phyloP scores from a whole-genome alignment of 1,140 invertebrate species.

The Chrysomallon squamiferum region DNA sequence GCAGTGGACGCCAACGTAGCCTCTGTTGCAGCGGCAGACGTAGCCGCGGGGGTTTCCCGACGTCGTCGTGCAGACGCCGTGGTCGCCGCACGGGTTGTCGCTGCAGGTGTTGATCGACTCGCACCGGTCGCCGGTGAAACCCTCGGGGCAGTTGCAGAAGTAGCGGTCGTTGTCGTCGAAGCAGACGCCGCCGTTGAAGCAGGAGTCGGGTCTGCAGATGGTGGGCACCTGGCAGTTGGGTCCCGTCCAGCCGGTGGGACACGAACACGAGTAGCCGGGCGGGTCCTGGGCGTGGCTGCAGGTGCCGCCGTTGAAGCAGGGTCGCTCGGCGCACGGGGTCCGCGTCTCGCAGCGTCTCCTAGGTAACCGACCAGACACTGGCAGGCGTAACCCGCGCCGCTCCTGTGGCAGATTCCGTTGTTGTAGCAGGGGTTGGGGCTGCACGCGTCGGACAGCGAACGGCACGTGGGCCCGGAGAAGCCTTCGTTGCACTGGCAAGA shows the following conservation, averaged over 20 bases:
- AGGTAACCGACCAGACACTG: constrained; percentile 6
- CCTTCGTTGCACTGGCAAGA: constrained; percentile 1
- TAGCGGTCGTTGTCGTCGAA: not conserved
- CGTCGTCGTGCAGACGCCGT: not conserved
- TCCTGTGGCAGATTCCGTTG: not conserved
- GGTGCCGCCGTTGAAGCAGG: constrained; percentile 2
- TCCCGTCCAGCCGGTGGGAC: too few relatives aligned
- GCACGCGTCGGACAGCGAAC: constrained; percentile 1
- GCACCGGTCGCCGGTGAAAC: constrained; percentile 54
- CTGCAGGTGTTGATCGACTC: constrained; percentile 43
- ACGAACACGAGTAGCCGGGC: not conserved
- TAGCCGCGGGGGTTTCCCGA: not conserved
- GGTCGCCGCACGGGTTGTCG: not conserved
- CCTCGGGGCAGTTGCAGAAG: constrained; percentile 66
- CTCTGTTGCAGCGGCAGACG: not conserved
- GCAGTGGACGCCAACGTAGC: not conserved
- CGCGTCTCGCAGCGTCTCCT: constrained; percentile 5
- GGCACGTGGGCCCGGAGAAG: constrained; percentile 6
- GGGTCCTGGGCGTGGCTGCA: not conserved
- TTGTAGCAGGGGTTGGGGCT: not conserved
- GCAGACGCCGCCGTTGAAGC: not conserved
- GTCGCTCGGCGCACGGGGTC: not conserved
- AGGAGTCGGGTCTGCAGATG: constrained; percentile 68
- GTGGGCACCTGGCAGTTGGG: constrained; percentile 11
- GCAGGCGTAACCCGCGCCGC: not conserved